phyloP scores from a whole-genome alignment of 2,888 invertebrate species.

The Exocentrus adspersus region DNA sequence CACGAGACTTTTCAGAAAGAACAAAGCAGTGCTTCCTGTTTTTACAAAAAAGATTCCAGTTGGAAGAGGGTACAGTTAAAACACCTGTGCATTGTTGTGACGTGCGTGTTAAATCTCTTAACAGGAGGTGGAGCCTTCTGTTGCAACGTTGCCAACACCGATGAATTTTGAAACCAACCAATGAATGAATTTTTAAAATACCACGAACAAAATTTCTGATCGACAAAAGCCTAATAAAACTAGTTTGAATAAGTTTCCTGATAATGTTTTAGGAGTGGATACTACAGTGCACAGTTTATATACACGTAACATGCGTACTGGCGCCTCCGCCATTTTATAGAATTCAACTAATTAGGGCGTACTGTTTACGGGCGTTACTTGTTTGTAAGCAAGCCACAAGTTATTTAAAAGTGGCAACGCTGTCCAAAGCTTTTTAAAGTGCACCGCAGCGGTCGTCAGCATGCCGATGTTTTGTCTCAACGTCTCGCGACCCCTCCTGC shows the following conservation, averaged over 20 bases:
- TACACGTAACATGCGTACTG: too few relatives aligned
- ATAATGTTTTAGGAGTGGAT: too few relatives aligned
- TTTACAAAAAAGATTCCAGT: constrained; percentile 10
- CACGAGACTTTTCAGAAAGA: constrained; percentile 22
- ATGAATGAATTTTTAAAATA: too few relatives aligned
- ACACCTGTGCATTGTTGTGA: constrained; percentile 25
- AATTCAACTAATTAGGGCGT: too few relatives aligned
- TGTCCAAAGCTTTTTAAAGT: constrained; percentile 7
- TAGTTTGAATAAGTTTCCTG: too few relatives aligned
- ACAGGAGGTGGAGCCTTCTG: background rate
- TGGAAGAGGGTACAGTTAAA: constrained; percentile 18
- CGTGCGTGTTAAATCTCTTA: constrained; percentile 19
- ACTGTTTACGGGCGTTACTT: too few relatives aligned
- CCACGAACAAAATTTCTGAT: too few relatives aligned
- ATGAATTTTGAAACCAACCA: background rate
- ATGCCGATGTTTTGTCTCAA: constrained; percentile 13
- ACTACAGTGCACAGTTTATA: too few relatives aligned
- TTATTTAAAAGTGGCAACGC: constrained; percentile 6
- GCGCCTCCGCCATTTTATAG: too few relatives aligned
- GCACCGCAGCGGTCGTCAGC: constrained; percentile 3
- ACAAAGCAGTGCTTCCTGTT: background rate
- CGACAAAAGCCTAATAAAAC: too few relatives aligned
- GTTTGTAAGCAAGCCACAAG: background rate
- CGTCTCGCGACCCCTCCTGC: constrained; percentile 18
- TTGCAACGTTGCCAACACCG: background rate